Conservation (phyloP, 2,113 vertebrate genomes). For the Willisornis vidua region DNA sequence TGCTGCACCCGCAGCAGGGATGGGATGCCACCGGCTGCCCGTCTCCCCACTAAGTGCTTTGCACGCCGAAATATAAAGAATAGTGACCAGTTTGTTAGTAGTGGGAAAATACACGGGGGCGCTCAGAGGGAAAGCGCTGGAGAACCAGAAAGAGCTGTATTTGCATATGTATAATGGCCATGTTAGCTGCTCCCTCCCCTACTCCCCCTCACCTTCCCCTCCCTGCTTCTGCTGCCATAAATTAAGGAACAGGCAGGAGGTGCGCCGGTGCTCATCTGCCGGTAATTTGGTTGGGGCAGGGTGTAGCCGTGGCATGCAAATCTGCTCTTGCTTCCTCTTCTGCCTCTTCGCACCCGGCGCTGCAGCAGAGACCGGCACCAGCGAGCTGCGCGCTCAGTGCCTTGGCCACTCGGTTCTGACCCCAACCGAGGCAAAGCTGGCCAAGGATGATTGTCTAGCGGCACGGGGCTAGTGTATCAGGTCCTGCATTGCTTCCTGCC, state of each 20-base stretch:
- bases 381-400: fast-evolving
- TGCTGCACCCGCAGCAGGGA: fast-evolving
- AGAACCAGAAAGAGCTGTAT: neutral
- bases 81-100: fast-evolving
- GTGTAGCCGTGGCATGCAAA: slow-evolving; percentile 35
- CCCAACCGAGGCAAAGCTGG: neutral
- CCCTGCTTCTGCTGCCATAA: slow-evolving; percentile 11
- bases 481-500: neutral
- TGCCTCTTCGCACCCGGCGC: neutral
- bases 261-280: neutral
- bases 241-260: neutral
- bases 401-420: neutral
- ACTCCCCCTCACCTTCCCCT: slow-evolving; percentile 38
- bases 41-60: fast-evolving
- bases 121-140: neutral
- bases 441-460: neutral
- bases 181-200: neutral
- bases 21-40: fast-evolving
- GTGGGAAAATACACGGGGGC: neutral
- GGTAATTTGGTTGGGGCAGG: slow-evolving; percentile 38
- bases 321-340: neutral
- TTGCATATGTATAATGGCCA: slow-evolving; percentile 18
- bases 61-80: fast-evolving
- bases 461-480: fast-evolving
- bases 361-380: fast-evolving